phyloP scores from a whole-genome alignment of 2,888 invertebrate genomes.

The Eupithecia pulchellata region DNA sequence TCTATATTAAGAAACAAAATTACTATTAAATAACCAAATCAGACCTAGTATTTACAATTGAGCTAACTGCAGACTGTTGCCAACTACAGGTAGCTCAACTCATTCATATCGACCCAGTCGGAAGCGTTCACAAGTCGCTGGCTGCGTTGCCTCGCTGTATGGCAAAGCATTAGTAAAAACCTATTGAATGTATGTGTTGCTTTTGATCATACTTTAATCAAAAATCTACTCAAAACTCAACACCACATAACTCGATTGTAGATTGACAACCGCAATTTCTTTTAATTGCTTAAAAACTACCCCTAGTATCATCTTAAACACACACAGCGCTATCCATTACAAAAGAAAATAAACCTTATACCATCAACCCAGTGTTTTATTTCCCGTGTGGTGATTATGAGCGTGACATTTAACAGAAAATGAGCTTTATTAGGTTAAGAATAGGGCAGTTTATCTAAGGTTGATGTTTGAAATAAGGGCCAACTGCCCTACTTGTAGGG shows the following conservation, averaged over 20 bases:
- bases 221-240: slow-evolving; percentile 54
- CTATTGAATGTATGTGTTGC: too few relatives aligned
- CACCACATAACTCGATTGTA: slow-evolving; percentile 69
- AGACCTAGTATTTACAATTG: too few relatives aligned
- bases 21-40: too few relatives aligned
- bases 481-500: slow-evolving; percentile 51
- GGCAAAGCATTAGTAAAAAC: too few relatives aligned
- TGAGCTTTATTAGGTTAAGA: background rate
- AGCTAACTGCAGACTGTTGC: too few relatives aligned
- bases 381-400: slow-evolving; percentile 18
- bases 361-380: background rate
- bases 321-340: slow-evolving; percentile 4
- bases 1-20: too few relatives aligned
- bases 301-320: slow-evolving; percentile 55
- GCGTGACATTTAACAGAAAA: slow-evolving; percentile 8
- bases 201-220: slow-evolving; percentile 8
- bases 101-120: too few relatives aligned
- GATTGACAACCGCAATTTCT: slow-evolving; percentile 74
- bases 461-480: slow-evolving; percentile 59
- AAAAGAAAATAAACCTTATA: slow-evolving; percentile 8
- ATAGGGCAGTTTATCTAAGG: slow-evolving; percentile 18
- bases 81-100: too few relatives aligned
- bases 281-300: slow-evolving; percentile 78
- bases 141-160: too few relatives aligned
- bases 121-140: too few relatives aligned